phyloP scores from a whole-genome alignment of 92 coral and sea anemone species.

The Isaurus tuberculatus region DNA sequence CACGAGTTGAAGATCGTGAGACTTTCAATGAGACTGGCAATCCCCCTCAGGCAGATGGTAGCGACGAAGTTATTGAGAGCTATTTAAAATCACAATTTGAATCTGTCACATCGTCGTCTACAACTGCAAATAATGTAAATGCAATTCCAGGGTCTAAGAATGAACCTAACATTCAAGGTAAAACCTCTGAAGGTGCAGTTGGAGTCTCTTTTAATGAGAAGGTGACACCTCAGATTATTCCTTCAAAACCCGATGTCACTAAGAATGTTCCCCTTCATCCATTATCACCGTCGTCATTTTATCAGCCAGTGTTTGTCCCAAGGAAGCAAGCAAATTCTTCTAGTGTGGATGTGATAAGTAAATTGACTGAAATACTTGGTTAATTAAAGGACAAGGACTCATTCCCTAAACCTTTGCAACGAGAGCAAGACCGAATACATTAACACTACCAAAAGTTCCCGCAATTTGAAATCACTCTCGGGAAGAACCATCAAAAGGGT shows the following conservation, averaged over 20 bases:
- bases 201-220: too few species aligned
- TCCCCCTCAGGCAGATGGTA: background rate
- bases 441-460: too few species aligned
- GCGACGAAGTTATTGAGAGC: background rate
- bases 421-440: too few species aligned
- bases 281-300: background rate
- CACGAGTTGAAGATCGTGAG: background rate
- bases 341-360: conserved; percentile 9
- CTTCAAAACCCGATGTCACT: background rate
- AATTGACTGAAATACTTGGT: background rate
- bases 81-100: background rate
- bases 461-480: too few species aligned
- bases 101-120: background rate
- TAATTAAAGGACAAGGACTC: background rate
- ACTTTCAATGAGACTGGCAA: background rate
- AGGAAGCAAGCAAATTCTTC: background rate
- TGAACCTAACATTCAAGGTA: background rate
- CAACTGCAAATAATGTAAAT: background rate
- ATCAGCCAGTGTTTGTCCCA: background rate
- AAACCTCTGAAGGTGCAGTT: background rate
- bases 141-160: background rate
- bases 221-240: too few species aligned
- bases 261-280: background rate
- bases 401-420: background rate
- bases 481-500: background rate